Evolutionary conservation across 2,113 vertebrate species (phyloP).

Genomic region (Orycteropus afer): DNA sequence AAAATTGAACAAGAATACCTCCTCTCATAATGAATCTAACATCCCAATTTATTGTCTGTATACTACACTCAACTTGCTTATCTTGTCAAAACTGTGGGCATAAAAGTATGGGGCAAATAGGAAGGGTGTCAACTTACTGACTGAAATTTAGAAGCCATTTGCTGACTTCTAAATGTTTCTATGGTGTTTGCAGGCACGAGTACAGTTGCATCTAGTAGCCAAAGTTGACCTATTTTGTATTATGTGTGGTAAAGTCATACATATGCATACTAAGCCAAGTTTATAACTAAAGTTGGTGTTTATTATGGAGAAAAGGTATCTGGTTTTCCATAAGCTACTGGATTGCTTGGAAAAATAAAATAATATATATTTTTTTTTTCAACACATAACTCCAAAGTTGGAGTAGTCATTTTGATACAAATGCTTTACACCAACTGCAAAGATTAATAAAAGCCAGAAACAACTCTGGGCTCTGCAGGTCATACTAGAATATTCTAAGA

Average conservation of each 20-base stretch:
- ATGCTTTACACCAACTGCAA: background rate
- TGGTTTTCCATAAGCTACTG: background rate
- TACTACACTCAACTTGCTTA: background rate
- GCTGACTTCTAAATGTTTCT: background rate
- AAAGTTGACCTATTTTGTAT: background rate
- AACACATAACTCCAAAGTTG: background rate
- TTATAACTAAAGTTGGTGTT: background rate
- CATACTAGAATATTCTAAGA: background rate
- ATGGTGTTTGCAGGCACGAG: background rate
- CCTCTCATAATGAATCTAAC: background rate
- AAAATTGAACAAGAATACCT: background rate
- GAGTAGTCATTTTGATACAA: background rate
- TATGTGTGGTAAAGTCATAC: background rate
- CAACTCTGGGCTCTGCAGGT: background rate
- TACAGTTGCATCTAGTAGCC: background rate
- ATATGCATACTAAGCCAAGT: background rate
- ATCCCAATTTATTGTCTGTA: background rate
- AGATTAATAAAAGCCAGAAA: background rate
- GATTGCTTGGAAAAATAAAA: constrained; percentile 25
- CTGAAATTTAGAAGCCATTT: constrained; percentile 8
- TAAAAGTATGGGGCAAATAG: background rate
- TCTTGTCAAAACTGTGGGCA: background rate
- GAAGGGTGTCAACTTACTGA: constrained; percentile 12
- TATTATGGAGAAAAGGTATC: background rate
- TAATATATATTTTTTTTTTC: background rate